Percentiles rank a stretch among this genome's conserved stretches.
These are phyloP conservation scores for Lacerta bilineata DNA, from an alignment of 2,797 vertebrate genomes.

Conservation along the genomic window DNA sequence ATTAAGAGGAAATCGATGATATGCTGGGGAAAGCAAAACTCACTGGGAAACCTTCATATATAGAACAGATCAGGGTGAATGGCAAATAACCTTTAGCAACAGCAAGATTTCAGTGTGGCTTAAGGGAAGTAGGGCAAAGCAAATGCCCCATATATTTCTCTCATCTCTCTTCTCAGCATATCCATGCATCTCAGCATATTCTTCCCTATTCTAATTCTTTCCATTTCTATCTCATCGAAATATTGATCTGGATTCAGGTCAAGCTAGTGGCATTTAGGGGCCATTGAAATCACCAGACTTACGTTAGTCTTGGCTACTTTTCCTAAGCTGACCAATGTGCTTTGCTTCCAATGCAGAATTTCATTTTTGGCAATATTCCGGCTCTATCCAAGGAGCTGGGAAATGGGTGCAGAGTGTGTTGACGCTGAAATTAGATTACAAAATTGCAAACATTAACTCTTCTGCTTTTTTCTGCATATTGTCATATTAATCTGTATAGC, in stretches of 20 bases:
- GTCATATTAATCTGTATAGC: accelerated
- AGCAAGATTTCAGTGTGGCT: not conserved
- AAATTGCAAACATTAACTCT: not conserved
- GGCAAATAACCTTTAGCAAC: not conserved
- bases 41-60: not conserved
- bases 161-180: not conserved
- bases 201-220: not conserved
- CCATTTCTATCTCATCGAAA: not conserved
- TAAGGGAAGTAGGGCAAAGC: not conserved
- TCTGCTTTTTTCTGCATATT: not conserved
- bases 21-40: not conserved
- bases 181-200: not conserved
- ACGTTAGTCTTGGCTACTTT: not conserved
- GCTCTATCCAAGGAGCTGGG: not conserved
- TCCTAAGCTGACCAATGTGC: not conserved
- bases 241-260: not conserved
- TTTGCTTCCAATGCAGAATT: not conserved
- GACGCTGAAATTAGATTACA: not conserved
- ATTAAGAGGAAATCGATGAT: not conserved
- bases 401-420: not conserved
- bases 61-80: not conserved
- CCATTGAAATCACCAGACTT: not conserved
- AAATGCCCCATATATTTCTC: not conserved
- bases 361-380: not conserved
- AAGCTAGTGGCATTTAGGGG: not conserved